These are phyloP conservation scores for Myiotriccus ornatus DNA, from an alignment of 2,797 vertebrate species.

Conservation along the genomic window DNA sequence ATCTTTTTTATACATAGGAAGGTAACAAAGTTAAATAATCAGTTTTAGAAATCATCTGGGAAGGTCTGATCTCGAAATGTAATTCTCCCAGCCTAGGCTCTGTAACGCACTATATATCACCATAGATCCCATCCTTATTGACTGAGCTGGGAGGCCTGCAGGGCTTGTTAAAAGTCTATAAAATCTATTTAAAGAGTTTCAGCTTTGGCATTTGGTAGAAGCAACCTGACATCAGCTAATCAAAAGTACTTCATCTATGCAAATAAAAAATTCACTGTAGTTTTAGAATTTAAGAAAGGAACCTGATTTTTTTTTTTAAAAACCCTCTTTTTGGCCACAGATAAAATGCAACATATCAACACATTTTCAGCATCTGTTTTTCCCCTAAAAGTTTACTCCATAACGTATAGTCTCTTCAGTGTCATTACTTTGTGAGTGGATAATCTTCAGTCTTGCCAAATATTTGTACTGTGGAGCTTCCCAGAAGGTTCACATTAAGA, in stretches of 20 bases:
- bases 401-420: not conserved
- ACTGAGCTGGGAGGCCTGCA: not conserved
- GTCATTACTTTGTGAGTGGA: not conserved
- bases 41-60: constrained; percentile 1
- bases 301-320: too few relatives aligned
- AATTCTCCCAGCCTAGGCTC: constrained; percentile 4
- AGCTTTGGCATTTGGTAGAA: constrained; percentile 11
- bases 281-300: not conserved
- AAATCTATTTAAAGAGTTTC: not conserved
- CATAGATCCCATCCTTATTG: not conserved
- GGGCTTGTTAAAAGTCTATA: constrained; percentile 2
- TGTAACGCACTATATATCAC: constrained; percentile 24
- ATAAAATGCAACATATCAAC: not conserved
- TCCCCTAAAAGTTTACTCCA: not conserved
- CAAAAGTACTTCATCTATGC: not conserved
- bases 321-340: not conserved
- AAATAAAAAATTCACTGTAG: not conserved
- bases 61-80: constrained; percentile 13
- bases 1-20: not conserved
- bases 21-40: constrained; percentile 25
- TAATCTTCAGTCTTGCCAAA: not conserved
- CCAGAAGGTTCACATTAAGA: not conserved
- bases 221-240: not conserved
- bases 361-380: not conserved
- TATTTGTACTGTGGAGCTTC: not conserved